Evolutionary conservation across 35 echinoderm and acorn worm species (phyloP), one percentile per base, ranked within the genome.

Genomic region (Strongylocentrotus purpuratus): DNA sequence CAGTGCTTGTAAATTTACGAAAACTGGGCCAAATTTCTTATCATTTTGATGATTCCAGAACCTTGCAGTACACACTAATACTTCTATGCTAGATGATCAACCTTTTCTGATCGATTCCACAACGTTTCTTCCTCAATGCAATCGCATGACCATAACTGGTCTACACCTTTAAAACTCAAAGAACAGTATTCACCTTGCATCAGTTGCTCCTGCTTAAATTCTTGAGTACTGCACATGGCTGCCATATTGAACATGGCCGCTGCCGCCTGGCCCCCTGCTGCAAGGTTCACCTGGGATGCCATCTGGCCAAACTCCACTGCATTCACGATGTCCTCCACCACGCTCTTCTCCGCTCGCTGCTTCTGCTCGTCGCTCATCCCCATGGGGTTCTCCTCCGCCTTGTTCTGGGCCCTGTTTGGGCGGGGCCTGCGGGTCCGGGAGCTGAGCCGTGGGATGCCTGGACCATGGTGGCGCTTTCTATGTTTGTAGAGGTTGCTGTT

Each of bases 401-500:
- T 85, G 47, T 11, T 15, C 4, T 22, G 32, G 91, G 1, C 47
- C 59, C 52, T 45, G 18, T 46, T 50, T 17, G 31, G 17, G 3
- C 46, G 55, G 9, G 33, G 28, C 22, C 94, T 85, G 47, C 48
- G 46, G 17, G 92, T 41, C 18, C 41, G 25, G 48, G 47, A 71
- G 41, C 12, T 71, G 32, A 33, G 47, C 31, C 85, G 41, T 5
- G 86, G 96, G n/a, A 86, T 70, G 13, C 45, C 61, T 25, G 96
- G 94, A 33, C 97, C 97, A 20, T 97, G 97, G 46, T 95, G 94
- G 41, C 97, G 95, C 55, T 97, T 97, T 7, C 94, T 86, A 32
- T 97, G 97, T 31, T 97, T 97, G 86, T 97, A 97, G 1, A 97
- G 95, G 41, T 97, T 97, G 94, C 97, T 97, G 71, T 94, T 95